Conservation (phyloP, 2,888 invertebrate genomes). For the Ornithoptera alexandrae region DNA sequence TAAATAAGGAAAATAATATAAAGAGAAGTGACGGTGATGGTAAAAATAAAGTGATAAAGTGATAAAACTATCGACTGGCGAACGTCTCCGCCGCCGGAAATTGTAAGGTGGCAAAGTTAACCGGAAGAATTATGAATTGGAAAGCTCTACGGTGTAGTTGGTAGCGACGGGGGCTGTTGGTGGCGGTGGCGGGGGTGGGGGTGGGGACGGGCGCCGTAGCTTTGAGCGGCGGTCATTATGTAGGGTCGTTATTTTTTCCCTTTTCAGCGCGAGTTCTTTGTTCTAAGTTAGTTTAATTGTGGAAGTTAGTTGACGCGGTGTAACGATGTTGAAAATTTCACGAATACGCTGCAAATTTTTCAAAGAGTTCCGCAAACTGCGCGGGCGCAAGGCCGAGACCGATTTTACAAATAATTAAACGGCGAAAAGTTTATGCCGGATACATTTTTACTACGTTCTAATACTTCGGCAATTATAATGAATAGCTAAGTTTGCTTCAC, state of each 20-base stretch:
- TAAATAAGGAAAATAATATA: too few species aligned
- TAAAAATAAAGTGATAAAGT: slow-evolving; percentile 1
- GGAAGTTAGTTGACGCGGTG: slow-evolving; percentile 49
- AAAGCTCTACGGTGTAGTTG: slow-evolving; percentile 30
- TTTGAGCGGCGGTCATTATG: slow-evolving; percentile 54
- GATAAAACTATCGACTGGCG: not conserved
- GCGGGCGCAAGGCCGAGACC: not conserved
- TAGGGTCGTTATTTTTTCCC: slow-evolving; percentile 69
- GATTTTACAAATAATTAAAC: not conserved
- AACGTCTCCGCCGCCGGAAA: slow-evolving; percentile 22
- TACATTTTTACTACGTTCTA: too few species aligned
- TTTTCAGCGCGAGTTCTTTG: slow-evolving; percentile 51
- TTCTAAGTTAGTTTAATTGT: slow-evolving; percentile 69
- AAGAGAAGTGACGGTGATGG: too few species aligned
- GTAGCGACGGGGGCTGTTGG: not conserved
- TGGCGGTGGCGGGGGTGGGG: too few species aligned
- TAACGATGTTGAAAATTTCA: slow-evolving; percentile 46
- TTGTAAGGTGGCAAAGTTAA: slow-evolving; percentile 33
- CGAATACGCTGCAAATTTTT: slow-evolving; percentile 44
- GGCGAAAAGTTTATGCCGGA: not conserved
- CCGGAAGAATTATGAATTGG: slow-evolving; percentile 33
- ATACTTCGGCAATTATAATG: too few species aligned
- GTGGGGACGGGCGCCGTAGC: slow-evolving; percentile 9
- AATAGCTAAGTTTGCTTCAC: too few species aligned
- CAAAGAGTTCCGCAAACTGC: slow-evolving; percentile 3